These are phyloP conservation scores for Brachypterus glaber DNA, from an alignment of 2,888 invertebrate genomes.

Conservation along the genomic window DNA sequence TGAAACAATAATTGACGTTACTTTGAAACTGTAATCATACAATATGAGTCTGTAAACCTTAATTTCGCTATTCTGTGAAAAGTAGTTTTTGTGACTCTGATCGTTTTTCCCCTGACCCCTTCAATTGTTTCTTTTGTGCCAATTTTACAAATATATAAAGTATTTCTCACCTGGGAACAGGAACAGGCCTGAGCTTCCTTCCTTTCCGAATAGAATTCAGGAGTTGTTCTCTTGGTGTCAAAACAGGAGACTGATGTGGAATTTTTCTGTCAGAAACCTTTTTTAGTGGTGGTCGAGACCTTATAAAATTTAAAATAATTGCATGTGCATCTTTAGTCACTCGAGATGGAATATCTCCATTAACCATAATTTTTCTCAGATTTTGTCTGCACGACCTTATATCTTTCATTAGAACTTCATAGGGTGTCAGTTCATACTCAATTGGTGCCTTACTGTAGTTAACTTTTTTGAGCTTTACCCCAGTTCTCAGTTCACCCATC, in stretches of 20 bases:
- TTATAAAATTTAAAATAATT: constrained; percentile 90
- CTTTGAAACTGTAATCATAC: too few relatives aligned
- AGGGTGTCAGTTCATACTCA: constrained; percentile 90
- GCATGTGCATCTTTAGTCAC: constrained; percentile 93
- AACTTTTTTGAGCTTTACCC: constrained; percentile 87
- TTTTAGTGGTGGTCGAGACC: constrained; percentile 82
- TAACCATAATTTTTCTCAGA: constrained; percentile 75
- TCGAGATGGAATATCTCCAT: constrained; percentile 70
- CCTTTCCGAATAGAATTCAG: constrained; percentile 79
- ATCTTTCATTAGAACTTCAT: constrained; percentile 94
- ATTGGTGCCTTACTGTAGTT: constrained; percentile 66
- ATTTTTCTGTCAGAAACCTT: constrained; percentile 82
- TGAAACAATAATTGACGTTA: too few relatives aligned
- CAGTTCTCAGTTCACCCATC: constrained; percentile 81
- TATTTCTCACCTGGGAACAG: constrained; percentile 29
- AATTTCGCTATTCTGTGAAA: too few relatives aligned
- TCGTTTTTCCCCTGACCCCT: too few relatives aligned
- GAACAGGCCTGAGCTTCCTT: constrained; percentile 53
- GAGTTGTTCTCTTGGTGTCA: constrained; percentile 74
- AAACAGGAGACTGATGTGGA: constrained; percentile 61
- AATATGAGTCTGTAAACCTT: too few relatives aligned
- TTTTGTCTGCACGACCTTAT: constrained; percentile 85
- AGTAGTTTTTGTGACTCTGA: too few relatives aligned
- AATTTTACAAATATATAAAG: constrained; percentile 4
- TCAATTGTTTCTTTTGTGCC: too few relatives aligned